Evolutionary conservation across 2,113 vertebrate species (phyloP).

Genomic region (Corythornis madagascariensis): DNA sequence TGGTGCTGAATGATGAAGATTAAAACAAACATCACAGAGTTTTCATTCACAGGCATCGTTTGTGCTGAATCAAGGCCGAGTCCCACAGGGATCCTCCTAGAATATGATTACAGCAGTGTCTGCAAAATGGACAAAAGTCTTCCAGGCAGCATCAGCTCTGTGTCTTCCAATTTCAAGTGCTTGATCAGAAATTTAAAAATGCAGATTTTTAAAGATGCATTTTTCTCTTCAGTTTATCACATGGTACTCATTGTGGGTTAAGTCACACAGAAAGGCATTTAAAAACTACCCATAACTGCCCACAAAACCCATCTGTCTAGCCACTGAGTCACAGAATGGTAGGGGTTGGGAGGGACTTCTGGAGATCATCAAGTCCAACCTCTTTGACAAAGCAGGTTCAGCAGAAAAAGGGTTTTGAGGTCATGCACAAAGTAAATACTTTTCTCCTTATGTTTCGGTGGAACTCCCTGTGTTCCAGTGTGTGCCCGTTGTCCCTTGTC

Average conservation of each 20-base stretch:
- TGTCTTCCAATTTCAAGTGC: neutral
- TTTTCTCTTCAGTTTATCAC: constrained; percentile 1
- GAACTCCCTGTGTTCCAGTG: too few relatives aligned
- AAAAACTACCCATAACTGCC: neutral
- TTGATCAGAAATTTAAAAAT: neutral
- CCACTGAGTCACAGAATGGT: neutral
- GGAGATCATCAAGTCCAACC: neutral
- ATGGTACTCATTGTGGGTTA: neutral
- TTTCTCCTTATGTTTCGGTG: too few relatives aligned
- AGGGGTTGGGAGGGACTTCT: neutral
- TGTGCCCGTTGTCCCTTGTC: too few relatives aligned
- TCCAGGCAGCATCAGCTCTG: neutral
- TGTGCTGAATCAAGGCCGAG: neutral
- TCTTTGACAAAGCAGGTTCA: neutral
- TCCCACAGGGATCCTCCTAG: neutral
- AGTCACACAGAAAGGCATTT: constrained; percentile 13
- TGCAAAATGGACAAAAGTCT: neutral
- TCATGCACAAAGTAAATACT: too few relatives aligned
- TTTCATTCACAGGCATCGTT: constrained; percentile 14
- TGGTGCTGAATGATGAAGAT: neutral
- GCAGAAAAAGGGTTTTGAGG: too few relatives aligned
- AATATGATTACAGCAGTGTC: neutral
- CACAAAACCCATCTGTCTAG: constrained; percentile 2
- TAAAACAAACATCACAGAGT: neutral
- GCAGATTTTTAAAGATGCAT: neutral